Evolutionary conservation across 2,113 vertebrate species (phyloP), one percentile per base, ranked within the genome.

Genomic region (Gymnocephalus cernua): DNA sequence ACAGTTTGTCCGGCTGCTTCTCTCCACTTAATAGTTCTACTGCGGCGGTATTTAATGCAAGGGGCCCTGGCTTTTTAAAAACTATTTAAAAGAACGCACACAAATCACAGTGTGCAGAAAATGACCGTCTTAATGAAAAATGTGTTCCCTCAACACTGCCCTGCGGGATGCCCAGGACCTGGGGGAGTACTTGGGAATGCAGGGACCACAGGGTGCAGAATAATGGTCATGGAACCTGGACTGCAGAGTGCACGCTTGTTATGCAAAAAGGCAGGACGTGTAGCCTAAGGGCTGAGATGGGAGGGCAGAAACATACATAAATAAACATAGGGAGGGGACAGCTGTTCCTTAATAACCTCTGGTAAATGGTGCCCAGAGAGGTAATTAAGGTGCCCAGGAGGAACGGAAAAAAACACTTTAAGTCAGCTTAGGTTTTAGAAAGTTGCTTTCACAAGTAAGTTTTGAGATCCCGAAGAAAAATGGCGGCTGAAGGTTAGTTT

Each of bases 91-190:
- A 89, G 85, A 86, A 89, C 48, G 45, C 90, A 88, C 63, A 82
- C 86, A 91, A 91, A 92, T 93, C 93, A 88, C 86, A 91, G 93
- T 86, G 91, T 91, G 93, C 83, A 74, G 90, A 89, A 94, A 94
- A 93, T 94, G 87, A 89, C 77, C 66, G 84, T 84, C 89, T 91
- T 94, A 93, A 93, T 94, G 93, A 93, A 93, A 93, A 93, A 90
- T 82, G 88, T 86, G 83, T 84, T 87, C 80, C 88, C 72, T 85
- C 81, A 87, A 78, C 82, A 82, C 72, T 57, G 79, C 88, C 67
- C 87, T 4, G 71, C 62, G 41, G 91, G 92, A 69, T 69, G 79
- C 61, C 72, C 45, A n/a, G 51, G 89, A 88, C 90, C 88, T 84
- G 63, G 69, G 83, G 86, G 83, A 83, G 80, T 75, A 80, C 38